Percentiles rank a stretch among this genome's conserved stretches.
Evolutionary conservation across 2,797 vertebrate genomes (phyloP).

Genomic region (Tangara arthus): DNA sequence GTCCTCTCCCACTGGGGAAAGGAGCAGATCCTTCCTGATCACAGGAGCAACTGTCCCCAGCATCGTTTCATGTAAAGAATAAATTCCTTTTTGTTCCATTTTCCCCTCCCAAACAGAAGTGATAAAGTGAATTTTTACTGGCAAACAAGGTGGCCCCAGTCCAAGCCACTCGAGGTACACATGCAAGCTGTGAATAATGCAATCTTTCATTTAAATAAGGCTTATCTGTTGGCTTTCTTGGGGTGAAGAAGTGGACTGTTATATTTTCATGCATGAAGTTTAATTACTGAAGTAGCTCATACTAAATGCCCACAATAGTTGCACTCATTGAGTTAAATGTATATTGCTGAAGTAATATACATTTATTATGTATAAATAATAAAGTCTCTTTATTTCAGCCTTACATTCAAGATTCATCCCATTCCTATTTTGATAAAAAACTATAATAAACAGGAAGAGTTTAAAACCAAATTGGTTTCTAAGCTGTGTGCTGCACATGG

Average conservation of each 20-base stretch:
- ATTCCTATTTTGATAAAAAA: background rate
- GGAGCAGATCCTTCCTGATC: background rate
- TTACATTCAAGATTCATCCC: background rate
- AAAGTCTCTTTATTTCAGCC: background rate
- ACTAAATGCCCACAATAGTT: constrained; percentile 59
- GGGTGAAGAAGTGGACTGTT: constrained; percentile 25
- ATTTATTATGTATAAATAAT: background rate
- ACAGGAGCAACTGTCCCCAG: background rate
- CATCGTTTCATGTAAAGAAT: background rate
- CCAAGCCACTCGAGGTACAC: constrained; percentile 30
- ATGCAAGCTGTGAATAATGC: background rate
- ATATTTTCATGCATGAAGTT: constrained; percentile 15
- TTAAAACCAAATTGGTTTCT: background rate
- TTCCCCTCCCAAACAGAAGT: background rate
- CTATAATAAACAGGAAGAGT: background rate
- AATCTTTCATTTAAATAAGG: constrained; percentile 38
- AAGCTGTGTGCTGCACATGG: background rate
- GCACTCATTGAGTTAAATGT: background rate
- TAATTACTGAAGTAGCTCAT: constrained; percentile 45
- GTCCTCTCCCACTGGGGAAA: constrained; percentile 43
- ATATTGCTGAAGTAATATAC: background rate
- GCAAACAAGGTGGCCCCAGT: constrained; percentile 33
- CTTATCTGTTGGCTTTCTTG: constrained; percentile 49
- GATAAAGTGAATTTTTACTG: background rate
- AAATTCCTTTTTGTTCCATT: background rate